A percentile compares a stretch with the other conserved stretches of the same genome.
phyloP scores from a whole-genome alignment of 2,113 vertebrate genomes.

The Eretmodus cyanostictus region DNA sequence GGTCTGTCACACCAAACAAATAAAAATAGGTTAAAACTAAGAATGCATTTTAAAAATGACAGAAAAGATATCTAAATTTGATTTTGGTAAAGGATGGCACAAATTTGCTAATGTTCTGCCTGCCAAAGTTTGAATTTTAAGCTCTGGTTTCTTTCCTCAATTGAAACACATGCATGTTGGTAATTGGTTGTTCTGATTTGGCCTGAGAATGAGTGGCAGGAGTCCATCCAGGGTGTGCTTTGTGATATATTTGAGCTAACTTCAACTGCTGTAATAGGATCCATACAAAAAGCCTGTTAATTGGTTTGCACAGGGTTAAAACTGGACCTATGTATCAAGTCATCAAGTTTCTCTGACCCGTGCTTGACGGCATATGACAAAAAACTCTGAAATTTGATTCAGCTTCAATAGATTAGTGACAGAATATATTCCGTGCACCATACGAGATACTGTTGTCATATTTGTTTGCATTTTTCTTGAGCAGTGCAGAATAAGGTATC shows the following conservation, averaged over 20 bases:
- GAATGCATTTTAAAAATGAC: neutral
- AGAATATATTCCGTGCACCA: neutral
- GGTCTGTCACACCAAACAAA: neutral
- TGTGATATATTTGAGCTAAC: neutral
- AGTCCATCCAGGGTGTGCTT: neutral
- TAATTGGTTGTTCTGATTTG: neutral
- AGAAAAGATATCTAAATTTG: neutral
- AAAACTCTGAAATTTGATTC: neutral
- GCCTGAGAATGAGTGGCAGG: neutral
- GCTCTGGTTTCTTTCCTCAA: neutral
- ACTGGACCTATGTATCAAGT: fast-evolving
- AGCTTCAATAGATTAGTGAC: neutral
- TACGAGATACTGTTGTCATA: neutral
- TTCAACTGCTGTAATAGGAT: neutral
- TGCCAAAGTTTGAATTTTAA: neutral
- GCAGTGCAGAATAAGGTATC: neutral
- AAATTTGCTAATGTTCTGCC: neutral
- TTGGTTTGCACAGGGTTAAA: neutral
- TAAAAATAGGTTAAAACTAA: neutral
- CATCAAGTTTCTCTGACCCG: neutral
- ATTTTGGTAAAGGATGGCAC: neutral
- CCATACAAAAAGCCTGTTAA: neutral
- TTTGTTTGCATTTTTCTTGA: neutral
- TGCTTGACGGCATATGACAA: neutral
- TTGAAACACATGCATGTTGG: neutral